Evolutionary conservation across 2,888 invertebrate species (phyloP).

Genomic region (Gastrophysa polygoni): DNA sequence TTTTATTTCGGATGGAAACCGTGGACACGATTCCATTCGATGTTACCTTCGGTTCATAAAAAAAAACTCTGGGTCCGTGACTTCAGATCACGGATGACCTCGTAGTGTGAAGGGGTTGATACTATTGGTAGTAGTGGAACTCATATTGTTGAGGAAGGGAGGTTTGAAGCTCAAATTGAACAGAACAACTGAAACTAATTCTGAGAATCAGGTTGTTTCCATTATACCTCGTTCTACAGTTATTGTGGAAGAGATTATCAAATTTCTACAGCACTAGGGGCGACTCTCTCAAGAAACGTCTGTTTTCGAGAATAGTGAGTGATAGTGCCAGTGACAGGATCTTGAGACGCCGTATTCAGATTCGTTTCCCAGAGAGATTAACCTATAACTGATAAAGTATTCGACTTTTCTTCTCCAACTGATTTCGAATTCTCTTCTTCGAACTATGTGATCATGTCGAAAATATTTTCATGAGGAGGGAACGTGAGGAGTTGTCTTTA

Average conservation of each 20-base stretch:
- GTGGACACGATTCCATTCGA: background rate
- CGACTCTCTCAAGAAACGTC: background rate
- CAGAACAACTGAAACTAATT: background rate
- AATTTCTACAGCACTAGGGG: background rate
- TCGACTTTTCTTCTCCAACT: background rate
- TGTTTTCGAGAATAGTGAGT: background rate
- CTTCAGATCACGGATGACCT: background rate
- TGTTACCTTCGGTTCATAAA: slow-evolving; percentile 4
- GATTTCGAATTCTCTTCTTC: background rate
- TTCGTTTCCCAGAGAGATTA: background rate
- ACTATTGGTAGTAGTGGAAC: background rate
- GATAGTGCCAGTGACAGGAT: slow-evolving; percentile 2
- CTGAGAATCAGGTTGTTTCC: background rate
- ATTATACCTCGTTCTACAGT: background rate
- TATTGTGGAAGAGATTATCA: background rate
- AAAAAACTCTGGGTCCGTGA: background rate
- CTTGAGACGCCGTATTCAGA: slow-evolving; percentile 6
- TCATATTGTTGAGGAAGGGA: background rate
- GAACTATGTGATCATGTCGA: background rate
- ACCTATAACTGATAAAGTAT: background rate
- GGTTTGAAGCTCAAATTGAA: background rate
- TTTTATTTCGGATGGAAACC: slow-evolving; percentile 6
- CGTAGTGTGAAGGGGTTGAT: background rate
- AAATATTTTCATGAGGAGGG: no score
- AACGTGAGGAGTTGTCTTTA: background rate